Conservation (phyloP, 2,797 vertebrate species). For the Coluber constrictor region DNA sequence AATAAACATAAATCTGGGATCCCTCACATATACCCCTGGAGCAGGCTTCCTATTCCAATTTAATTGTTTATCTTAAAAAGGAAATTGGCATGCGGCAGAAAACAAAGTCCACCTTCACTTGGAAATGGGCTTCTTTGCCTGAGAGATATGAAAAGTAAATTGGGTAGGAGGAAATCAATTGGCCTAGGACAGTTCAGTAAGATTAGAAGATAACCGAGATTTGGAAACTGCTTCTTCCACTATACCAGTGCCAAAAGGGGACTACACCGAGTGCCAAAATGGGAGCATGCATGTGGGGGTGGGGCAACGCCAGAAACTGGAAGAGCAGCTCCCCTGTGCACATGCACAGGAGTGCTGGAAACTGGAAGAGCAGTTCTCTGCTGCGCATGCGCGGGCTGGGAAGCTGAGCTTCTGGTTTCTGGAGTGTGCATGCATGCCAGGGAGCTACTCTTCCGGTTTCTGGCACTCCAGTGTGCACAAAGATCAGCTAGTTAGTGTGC, state of each 20-base stretch:
- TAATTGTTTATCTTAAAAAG: not conserved
- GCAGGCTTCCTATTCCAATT: not conserved
- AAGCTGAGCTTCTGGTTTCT: no score
- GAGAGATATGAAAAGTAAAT: not conserved
- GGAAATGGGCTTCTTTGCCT: not conserved
- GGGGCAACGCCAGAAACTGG: no score
- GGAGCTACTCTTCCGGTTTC: no score
- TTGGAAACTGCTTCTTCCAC: not conserved
- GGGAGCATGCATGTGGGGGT: rapidly evolving
- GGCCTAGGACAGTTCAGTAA: not conserved
- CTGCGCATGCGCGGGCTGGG: rapidly evolving
- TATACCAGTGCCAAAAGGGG: not conserved
- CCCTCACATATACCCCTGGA: not conserved
- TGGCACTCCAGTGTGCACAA: no score
- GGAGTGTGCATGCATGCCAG: no score
- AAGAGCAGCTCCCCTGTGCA: no score
- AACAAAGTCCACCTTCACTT: not conserved
- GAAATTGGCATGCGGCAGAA: not conserved
- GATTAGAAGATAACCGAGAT: not conserved
- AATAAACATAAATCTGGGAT: not conserved
- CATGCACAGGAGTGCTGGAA: no score
- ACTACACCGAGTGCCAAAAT: no score
- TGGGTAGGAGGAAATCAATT: not conserved
- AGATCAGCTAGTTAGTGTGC: no score
- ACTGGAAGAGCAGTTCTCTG: no score